phyloP scores from a whole-genome alignment of 2,888 invertebrate species.

The Drosophila mettleri region DNA sequence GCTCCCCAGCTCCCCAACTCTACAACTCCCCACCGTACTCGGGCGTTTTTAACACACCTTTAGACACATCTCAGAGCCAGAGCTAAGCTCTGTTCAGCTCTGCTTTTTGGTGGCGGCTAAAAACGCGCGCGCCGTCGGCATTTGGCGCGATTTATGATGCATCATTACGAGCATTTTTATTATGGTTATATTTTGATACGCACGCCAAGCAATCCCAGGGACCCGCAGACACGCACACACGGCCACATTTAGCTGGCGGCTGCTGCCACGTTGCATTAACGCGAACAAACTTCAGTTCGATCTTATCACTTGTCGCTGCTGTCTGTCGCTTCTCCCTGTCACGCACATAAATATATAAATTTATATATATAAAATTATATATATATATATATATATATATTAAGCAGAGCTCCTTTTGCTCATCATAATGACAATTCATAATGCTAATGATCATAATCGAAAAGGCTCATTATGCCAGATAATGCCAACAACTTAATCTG shows the following conservation, averaged over 20 bases:
- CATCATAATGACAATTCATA: constrained; percentile 17
- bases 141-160: constrained; percentile 74
- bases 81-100: constrained; percentile 11
- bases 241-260: constrained; percentile 24
- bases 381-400: not conserved
- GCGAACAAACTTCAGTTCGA: constrained; percentile 22
- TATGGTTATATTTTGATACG: constrained; percentile 74
- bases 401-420: constrained; percentile 16
- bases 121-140: constrained; percentile 55
- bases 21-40: too few species aligned
- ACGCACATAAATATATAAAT: not conserved
- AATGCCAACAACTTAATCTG: constrained; percentile 66
- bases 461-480: constrained; percentile 57
- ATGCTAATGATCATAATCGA: constrained; percentile 52
- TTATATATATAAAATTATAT: not conserved
- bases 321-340: constrained; percentile 30
- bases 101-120: constrained; percentile 25
- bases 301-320: constrained; percentile 56
- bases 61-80: not conserved
- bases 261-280: constrained; percentile 14
- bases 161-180: constrained; percentile 74
- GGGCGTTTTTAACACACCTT: constrained; percentile 4
- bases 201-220: constrained; percentile 56
- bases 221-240: constrained; percentile 18
- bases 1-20: not conserved